Percentiles rank a stretch among this genome's conserved stretches.
Conservation (phyloP, 2,113 vertebrate species). For the Gobio gobio region DNA sequence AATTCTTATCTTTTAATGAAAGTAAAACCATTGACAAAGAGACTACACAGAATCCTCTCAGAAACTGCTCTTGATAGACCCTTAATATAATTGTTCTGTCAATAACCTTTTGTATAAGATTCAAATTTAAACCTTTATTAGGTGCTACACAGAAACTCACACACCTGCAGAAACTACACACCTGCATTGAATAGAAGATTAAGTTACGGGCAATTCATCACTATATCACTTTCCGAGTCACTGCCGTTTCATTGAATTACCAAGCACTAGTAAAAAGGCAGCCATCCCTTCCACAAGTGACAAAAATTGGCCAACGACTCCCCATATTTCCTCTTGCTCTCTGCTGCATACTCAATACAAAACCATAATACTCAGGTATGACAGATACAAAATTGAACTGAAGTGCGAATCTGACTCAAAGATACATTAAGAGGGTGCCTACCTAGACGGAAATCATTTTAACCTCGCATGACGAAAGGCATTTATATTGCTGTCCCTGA, state of each 20-base stretch:
- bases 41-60: neutral
- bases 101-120: neutral
- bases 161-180: no score
- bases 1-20: constrained; percentile 5
- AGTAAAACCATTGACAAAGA: neutral
- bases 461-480: neutral
- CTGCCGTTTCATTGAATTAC: constrained; percentile 8
- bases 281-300: neutral
- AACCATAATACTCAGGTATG: neutral
- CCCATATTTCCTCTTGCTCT: neutral
- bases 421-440: constrained; percentile 6
- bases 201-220: neutral
- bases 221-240: neutral
- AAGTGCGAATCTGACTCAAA: neutral
- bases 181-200: neutral
- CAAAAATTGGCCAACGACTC: neutral
- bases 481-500: constrained; percentile 13
- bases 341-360: neutral
- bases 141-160: neutral
- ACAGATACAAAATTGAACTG: neutral
- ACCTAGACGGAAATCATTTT: constrained; percentile 18
- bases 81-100: neutral
- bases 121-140: neutral
- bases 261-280: neutral
- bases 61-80: neutral